Base-by-base conservation (phyloP, 2,888 invertebrate species). In the Pachydiplax longipennis region DNA sequence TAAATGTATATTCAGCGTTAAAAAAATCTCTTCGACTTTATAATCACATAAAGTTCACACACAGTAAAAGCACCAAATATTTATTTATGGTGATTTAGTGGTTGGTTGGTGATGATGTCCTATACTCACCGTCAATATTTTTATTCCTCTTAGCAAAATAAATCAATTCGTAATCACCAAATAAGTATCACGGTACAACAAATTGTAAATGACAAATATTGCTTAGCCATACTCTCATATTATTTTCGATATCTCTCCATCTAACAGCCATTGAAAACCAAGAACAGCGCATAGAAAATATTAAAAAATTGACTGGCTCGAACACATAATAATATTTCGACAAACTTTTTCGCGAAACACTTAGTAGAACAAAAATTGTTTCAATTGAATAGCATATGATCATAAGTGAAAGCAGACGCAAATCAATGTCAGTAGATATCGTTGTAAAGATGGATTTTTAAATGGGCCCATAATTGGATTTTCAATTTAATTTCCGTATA, bases 391-490 rank as follows among this genome's bases (percentile, higher is more conserved):
- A 35, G 22, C 61, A 61, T 61, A 87, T 61, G 35, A 61, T 65
- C 31, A 15, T 31, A 25, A 10, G 65, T 65, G 31, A 73, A 31
- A 37, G 61, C 61, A 61, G 61, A 87, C 61, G 61, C 37, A 35
- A 58, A 37, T 58, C 87, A 61, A 37, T 87, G 87, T 87, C 87
- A 87, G 53, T 61, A 61, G n/a, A 37, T 87, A n/a, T 87, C 87
- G 12, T 10, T 35, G 15, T 18, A 5, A n/a, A 65, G 61, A n/a
- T 37, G n/a, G 61, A n/a, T 37, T 58, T 37, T 87, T 22, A 58
- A 35, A 40, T 10, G 58, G 22, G 18, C 22, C n/a, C 8, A 35
- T n/a, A 35, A 22, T 1, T 31, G n/a, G 12, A 87, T 87, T 87
- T 40, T 12, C n/a, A 87, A 6, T n/a, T 37, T 13, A 22, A 37